Evolutionary conservation across 1,140 invertebrate genomes (phyloP).

Genomic region (Panulirus ornatus): DNA sequence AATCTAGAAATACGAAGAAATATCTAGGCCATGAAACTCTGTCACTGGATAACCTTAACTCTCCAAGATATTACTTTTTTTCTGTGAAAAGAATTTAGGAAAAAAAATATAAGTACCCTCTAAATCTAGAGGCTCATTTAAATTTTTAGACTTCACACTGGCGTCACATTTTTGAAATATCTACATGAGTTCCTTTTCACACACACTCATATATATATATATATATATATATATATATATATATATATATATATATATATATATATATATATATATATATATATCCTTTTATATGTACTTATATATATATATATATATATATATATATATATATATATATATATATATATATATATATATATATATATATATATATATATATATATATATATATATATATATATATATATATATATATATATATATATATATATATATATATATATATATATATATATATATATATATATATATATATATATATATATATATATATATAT

Average conservation of each 20-base stretch:
- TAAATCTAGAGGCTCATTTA: too few relatives aligned
- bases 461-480: too few relatives aligned
- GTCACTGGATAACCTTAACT: too few relatives aligned
- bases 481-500: too few relatives aligned
- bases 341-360: constrained; percentile 28
- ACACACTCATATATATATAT: constrained; percentile 4
- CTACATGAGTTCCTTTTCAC: too few relatives aligned
- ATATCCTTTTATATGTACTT: constrained; percentile 5
- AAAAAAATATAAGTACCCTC: too few relatives aligned
- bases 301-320: constrained; percentile 12
- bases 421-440: constrained; percentile 8
- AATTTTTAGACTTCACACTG: too few relatives aligned
- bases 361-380: constrained; percentile 37
- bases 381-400: constrained; percentile 19
- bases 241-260: constrained; percentile 40
- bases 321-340: constrained; percentile 12
- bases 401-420: constrained; percentile 2
- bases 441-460: not conserved
- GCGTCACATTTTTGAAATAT: too few relatives aligned
- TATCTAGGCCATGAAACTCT: too few relatives aligned
- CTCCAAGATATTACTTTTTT: too few relatives aligned
- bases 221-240: constrained; percentile 24
- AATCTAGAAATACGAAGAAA: too few relatives aligned
- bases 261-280: constrained; percentile 25
- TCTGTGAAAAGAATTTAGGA: too few relatives aligned